These are phyloP conservation scores for Coilia nasus DNA, from an alignment of 2,797 vertebrate species.

Conservation along the genomic window DNA sequence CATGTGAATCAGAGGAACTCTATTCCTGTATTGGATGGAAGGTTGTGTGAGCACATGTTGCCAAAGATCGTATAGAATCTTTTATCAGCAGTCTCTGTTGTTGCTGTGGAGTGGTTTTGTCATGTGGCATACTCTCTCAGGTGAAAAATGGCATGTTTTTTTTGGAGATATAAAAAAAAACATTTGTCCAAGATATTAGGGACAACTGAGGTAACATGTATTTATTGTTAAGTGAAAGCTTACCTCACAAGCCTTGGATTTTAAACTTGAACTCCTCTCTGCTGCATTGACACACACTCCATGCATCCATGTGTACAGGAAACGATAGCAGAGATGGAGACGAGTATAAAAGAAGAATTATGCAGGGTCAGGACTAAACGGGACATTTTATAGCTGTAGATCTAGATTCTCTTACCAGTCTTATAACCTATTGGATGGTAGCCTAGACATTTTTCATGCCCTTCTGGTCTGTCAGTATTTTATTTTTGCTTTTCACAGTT, in stretches of 20 bases:
- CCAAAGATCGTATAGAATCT: no score
- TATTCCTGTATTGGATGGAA: background rate
- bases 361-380: no score
- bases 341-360: no score
- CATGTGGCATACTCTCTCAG: background rate
- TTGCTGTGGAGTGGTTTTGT: background rate
- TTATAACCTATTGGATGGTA: background rate
- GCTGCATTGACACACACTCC: background rate
- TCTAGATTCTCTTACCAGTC: background rate
- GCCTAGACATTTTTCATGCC: background rate
- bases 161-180: no score
- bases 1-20: background rate
- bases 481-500: no score
- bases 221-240: background rate
- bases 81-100: background rate
- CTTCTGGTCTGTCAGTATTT: background rate
- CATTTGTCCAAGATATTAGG: no score
- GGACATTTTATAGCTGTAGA: no score
- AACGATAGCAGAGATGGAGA: background rate
- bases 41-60: background rate
- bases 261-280: background rate
- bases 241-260: background rate
- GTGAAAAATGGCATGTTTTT: background rate
- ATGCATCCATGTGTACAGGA: background rate
- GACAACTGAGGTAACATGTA: background rate